Evolutionary conservation across 2,113 vertebrate genomes (phyloP).

Genomic region (Eulemur rufifrons): DNA sequence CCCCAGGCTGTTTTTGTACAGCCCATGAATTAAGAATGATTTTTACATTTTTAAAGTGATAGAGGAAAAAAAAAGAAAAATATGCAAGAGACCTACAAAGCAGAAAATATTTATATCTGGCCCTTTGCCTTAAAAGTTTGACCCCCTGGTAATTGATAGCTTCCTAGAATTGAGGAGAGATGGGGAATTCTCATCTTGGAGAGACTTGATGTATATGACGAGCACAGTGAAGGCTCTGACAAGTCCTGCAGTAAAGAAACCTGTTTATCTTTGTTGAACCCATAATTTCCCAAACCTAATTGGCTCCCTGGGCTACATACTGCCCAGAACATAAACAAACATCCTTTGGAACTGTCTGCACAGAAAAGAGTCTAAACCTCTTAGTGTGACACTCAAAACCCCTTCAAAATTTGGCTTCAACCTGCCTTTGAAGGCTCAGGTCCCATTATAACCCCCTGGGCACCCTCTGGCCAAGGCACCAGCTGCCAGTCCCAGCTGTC

Average conservation of each 20-base stretch:
- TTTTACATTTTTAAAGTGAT: conserved; percentile 22
- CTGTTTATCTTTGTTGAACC: background rate
- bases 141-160: background rate
- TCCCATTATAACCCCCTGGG: fast-evolving
- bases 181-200: background rate
- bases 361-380: background rate
- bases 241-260: background rate
- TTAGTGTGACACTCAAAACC: background rate
- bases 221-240: background rate
- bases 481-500: background rate
- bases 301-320: background rate
- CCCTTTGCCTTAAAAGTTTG: background rate
- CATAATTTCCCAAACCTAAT: background rate
- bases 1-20: background rate
- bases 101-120: background rate
- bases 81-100: background rate
- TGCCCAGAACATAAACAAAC: background rate
- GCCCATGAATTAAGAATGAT: background rate
- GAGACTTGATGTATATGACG: fast-evolving
- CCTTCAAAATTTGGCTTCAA: background rate
- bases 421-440: background rate
- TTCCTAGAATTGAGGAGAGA: background rate
- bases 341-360: background rate
- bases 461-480: background rate
- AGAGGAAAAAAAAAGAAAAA: background rate